A percentile compares a stretch with the other conserved stretches of the same genome.
phyloP scores from a whole-genome alignment of 2,113 vertebrate genomes.

The Cercocebus atys region DNA sequence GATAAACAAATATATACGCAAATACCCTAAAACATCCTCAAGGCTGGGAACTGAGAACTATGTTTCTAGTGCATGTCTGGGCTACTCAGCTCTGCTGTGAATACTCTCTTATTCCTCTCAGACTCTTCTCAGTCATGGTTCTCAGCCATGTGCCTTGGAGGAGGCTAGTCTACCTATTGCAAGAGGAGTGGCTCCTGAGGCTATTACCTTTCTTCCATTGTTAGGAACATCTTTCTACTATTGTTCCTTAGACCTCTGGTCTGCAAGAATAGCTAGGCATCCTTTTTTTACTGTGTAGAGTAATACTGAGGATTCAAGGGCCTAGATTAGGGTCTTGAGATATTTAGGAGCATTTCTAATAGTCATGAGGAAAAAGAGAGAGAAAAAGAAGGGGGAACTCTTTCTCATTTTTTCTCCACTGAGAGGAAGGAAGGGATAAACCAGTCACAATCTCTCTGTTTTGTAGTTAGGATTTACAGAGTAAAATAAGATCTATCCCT shows the following conservation, averaged over 20 bases:
- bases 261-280: not conserved
- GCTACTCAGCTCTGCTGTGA: not conserved
- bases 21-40: not conserved
- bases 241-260: not conserved
- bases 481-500: not conserved
- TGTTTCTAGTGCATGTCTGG: not conserved
- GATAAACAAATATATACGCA: not conserved
- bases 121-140: not conserved
- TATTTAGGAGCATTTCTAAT: conserved; percentile 35
- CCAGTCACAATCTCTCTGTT: not conserved
- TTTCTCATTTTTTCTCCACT: not conserved
- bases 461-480: not conserved
- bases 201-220: not conserved
- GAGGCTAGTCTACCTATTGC: not conserved
- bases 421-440: not conserved
- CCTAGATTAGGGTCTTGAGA: not conserved
- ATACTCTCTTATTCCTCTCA: not conserved
- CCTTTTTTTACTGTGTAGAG: not conserved
- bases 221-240: not conserved
- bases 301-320: not conserved
- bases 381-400: not conserved
- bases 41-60: not conserved
- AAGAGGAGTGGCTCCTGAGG: not conserved
- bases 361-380: not conserved
- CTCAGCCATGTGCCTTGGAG: not conserved